Evolutionary conservation across 1,140 invertebrate species (phyloP).

Genomic region (Halesus radiatus): DNA sequence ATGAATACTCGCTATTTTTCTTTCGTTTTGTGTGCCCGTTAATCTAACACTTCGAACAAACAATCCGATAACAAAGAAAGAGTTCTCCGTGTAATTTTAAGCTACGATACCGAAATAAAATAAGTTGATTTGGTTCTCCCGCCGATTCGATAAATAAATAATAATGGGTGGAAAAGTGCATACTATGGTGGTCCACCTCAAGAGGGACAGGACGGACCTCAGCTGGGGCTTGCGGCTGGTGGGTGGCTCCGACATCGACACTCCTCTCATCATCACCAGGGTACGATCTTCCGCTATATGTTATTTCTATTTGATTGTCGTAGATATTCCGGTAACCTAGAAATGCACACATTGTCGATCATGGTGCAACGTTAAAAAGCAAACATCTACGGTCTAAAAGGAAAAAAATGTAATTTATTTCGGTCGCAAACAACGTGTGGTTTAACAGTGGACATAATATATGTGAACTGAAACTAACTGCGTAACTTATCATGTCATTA

Average conservation of each 20-base stretch:
- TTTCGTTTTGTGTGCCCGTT: neutral
- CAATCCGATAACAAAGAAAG: neutral
- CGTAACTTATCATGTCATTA: no score
- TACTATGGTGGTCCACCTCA: slow-evolving; percentile 81
- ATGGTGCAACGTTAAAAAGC: no score
- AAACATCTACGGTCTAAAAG: no score
- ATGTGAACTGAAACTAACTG: no score
- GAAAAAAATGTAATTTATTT: no score
- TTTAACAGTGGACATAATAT: no score
- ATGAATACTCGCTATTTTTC: slow-evolving; percentile 27
- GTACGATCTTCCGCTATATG: slow-evolving; percentile 71
- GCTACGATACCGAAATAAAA: slow-evolving; percentile 6
- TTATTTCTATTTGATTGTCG: no score
- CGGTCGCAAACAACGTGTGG: no score
- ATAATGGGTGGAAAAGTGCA: slow-evolving; percentile 75
- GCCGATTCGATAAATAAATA: neutral
- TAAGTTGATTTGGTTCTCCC: neutral
- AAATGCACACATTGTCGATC: no score
- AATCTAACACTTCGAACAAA: neutral
- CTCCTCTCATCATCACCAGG: slow-evolving; percentile 92
- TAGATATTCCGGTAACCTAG: no score
- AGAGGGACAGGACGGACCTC: slow-evolving; percentile 80
- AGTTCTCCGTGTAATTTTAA: slow-evolving; percentile 11
- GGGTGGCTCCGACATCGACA: slow-evolving; percentile 89
- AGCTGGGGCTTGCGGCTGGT: slow-evolving; percentile 94